A percentile compares a stretch with the other conserved stretches of the same genome.
Evolutionary conservation across 2,888 invertebrate species (phyloP).

Genomic region (Luperina testacea): DNA sequence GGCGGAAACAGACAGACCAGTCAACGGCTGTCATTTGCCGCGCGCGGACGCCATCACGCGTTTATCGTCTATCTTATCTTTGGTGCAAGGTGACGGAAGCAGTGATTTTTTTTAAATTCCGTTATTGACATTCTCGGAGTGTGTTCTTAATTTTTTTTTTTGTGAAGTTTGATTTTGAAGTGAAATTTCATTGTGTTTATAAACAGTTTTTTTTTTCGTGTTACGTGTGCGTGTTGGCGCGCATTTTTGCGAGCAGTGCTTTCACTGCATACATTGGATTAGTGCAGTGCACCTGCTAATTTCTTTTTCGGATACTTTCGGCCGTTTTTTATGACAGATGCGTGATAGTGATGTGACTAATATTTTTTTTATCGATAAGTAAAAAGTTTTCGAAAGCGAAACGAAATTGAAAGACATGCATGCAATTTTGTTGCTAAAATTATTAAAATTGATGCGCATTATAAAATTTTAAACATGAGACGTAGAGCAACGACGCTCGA

Average conservation of each 20-base stretch:
- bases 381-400: slow-evolving; percentile 32
- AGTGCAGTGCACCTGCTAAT: slow-evolving; percentile 62
- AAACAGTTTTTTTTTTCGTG: slow-evolving; percentile 43
- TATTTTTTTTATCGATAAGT: slow-evolving; percentile 3
- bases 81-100: slow-evolving; percentile 57
- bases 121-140: slow-evolving; percentile 34
- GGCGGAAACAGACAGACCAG: slow-evolving; percentile 51
- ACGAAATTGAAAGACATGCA: background rate
- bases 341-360: slow-evolving; percentile 26
- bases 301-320: slow-evolving; percentile 63
- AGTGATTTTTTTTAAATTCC: slow-evolving; percentile 54
- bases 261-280: slow-evolving; percentile 60
- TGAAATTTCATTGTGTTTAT: slow-evolving; percentile 37
- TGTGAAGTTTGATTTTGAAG: slow-evolving; percentile 8
- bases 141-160: slow-evolving; percentile 5
- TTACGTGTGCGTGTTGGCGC: slow-evolving; percentile 48
- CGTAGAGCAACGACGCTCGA: background rate
- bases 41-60: slow-evolving; percentile 54
- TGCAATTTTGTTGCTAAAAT: background rate
- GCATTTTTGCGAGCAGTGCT: slow-evolving; percentile 61
- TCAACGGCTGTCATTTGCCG: slow-evolving; percentile 61
- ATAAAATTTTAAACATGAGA: background rate
- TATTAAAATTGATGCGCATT: background rate
- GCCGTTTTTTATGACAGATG: slow-evolving; percentile 37
- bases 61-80: slow-evolving; percentile 50